Conservation (phyloP, 2,888 invertebrate genomes). For the Arge pagana region DNA sequence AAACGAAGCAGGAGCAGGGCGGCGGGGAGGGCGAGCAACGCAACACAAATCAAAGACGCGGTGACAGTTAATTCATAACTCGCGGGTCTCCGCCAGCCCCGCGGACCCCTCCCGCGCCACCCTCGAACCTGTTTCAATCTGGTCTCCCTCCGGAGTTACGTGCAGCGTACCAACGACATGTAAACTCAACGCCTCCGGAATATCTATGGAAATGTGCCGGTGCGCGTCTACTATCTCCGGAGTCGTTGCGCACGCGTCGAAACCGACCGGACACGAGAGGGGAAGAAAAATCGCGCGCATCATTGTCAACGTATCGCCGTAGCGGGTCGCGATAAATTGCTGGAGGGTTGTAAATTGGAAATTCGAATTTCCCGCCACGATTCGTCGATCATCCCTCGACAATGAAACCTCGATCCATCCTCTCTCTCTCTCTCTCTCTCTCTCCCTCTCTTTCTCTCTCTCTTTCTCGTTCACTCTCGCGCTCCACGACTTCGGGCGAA, state of each 20-base stretch:
- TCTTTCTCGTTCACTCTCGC: background rate
- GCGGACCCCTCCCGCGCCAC: slow-evolving; percentile 19
- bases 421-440: background rate
- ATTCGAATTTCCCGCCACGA: background rate
- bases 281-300: no score
- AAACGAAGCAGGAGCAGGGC: slow-evolving; percentile 10
- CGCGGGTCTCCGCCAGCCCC: slow-evolving; percentile 33
- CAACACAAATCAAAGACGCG: slow-evolving; percentile 45
- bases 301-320: no score
- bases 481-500: background rate
- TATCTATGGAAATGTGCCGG: no score
- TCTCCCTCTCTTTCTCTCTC: background rate
- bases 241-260: no score
- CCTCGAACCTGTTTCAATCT: slow-evolving; percentile 38
- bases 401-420: background rate
- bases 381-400: background rate
- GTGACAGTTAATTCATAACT: slow-evolving; percentile 50
- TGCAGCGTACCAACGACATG: slow-evolving; percentile 32
- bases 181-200: slow-evolving; percentile 11
- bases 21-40: slow-evolving; percentile 23
- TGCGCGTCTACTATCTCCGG: no score
- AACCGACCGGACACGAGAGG: no score
- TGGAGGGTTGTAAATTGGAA: background rate
- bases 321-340: background rate
- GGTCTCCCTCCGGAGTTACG: slow-evolving; percentile 38